phyloP scores from a whole-genome alignment of 2,113 vertebrate species.

The Candoia aspera region DNA sequence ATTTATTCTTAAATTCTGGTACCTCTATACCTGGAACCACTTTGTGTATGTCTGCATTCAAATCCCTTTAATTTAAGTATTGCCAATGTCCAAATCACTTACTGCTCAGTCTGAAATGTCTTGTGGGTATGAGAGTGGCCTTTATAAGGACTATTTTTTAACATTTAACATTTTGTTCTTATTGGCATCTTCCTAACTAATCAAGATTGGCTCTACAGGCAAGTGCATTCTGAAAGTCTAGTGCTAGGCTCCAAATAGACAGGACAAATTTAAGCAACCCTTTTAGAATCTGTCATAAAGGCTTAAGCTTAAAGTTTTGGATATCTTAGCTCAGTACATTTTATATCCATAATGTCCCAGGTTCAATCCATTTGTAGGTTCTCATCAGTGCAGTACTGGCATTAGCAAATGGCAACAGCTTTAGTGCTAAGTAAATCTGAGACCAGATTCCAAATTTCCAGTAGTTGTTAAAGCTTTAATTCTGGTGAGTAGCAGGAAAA shows the following conservation, averaged over 20 bases:
- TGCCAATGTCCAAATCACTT: background rate
- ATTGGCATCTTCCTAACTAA: conserved; percentile 53
- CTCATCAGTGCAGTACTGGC: background rate
- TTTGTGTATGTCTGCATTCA: background rate
- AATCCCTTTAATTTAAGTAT: background rate
- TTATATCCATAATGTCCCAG: background rate
- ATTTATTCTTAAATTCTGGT: background rate
- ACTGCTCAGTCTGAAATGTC: conserved; percentile 6
- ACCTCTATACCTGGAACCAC: background rate
- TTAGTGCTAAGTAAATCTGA: background rate
- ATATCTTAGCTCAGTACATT: background rate
- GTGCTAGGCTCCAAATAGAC: conserved; percentile 36
- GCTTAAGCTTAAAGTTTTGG: background rate
- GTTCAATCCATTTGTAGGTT: background rate
- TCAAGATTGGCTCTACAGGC: conserved; percentile 46
- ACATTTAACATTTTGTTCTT: conserved; percentile 54
- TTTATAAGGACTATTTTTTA: conserved; percentile 35
- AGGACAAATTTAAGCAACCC: conserved; percentile 43
- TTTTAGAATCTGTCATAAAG: conserved; percentile 42
- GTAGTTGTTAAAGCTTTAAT: background rate
- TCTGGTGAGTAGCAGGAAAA: background rate
- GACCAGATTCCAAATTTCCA: background rate
- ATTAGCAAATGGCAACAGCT: background rate
- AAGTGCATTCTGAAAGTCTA: conserved; percentile 33
- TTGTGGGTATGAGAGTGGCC: background rate